Percentiles rank a stretch among this genome's conserved stretches.
These are phyloP conservation scores for Circaetus cinerascens DNA, from an alignment of 2,113 vertebrate species.

Conservation along the genomic window DNA sequence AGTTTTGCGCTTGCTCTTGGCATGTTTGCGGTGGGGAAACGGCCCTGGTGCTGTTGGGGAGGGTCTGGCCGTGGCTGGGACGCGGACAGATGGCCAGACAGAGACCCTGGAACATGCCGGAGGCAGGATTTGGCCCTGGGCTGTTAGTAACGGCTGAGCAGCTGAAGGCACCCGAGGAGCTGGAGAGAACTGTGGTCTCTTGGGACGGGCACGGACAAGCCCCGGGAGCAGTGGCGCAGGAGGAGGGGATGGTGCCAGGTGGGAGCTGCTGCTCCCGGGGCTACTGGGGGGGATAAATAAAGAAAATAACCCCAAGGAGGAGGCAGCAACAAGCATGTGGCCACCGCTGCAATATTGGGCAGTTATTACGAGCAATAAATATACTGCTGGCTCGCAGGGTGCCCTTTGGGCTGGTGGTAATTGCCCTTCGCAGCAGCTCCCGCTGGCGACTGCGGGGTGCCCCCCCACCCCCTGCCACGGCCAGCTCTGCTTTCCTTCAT, in stretches of 20 bases:
- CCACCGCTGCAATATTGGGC: background rate
- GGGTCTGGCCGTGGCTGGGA: background rate
- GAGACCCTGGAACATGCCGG: background rate
- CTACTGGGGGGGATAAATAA: background rate
- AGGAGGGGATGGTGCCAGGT: background rate
- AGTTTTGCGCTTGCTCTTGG: background rate
- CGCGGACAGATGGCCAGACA: fast-evolving
- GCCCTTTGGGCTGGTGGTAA: background rate
- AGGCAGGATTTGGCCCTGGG: background rate
- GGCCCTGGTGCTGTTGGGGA: background rate
- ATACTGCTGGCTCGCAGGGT: background rate
- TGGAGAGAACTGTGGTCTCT: background rate
- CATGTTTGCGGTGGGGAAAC: background rate
- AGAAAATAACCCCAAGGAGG: background rate
- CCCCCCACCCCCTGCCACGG: background rate
- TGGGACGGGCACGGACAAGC: fast-evolving
- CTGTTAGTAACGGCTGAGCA: fast-evolving
- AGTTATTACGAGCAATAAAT: conserved; percentile 11
- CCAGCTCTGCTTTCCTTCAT: background rate
- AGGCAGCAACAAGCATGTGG: background rate
- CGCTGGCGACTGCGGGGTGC: fast-evolving
- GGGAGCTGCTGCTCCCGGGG: background rate
- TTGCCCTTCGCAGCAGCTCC: background rate
- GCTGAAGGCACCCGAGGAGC: background rate
- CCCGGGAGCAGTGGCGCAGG: background rate